Evolutionary conservation across 2,888 invertebrate genomes (phyloP).

Genomic region (Galerucella nymphaeae): DNA sequence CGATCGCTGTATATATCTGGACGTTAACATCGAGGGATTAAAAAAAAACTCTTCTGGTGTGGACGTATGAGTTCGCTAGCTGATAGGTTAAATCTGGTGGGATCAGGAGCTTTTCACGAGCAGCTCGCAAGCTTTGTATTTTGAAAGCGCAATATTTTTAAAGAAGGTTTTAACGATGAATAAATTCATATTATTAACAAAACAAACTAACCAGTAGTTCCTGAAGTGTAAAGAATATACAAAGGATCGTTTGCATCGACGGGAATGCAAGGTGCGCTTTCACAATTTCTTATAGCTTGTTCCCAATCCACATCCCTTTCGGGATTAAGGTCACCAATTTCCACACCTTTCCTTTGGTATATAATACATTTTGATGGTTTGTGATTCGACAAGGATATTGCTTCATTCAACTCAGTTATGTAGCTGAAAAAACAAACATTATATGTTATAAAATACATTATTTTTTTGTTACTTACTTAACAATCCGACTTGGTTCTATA

Average conservation of each 20-base stretch:
- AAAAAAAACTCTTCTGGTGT: no score
- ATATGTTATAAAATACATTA: neutral
- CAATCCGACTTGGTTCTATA: constrained; percentile 86
- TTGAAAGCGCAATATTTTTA: no score
- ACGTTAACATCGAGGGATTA: no score
- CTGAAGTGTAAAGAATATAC: constrained; percentile 93
- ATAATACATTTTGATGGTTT: constrained; percentile 86
- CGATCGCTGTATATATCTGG: no score
- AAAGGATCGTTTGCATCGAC: constrained; percentile 90
- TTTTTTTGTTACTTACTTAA: constrained; percentile 62
- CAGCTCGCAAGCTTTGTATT: no score
- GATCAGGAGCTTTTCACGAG: no score
- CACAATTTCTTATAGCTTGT: constrained; percentile 73
- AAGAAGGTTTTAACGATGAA: no score
- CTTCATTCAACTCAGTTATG: constrained; percentile 84
- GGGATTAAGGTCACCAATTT: constrained; percentile 72
- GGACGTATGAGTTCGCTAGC: no score
- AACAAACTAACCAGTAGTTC: constrained; percentile 75
- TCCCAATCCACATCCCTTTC: constrained; percentile 83
- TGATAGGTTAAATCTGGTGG: no score
- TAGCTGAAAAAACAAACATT: constrained; percentile 67
- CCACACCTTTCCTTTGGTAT: constrained; percentile 79
- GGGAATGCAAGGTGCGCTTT: constrained; percentile 83
- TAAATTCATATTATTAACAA: no score
- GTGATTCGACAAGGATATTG: constrained; percentile 77